Conservation (phyloP, 2,113 vertebrate species). For the Mus spicilegus region DNA sequence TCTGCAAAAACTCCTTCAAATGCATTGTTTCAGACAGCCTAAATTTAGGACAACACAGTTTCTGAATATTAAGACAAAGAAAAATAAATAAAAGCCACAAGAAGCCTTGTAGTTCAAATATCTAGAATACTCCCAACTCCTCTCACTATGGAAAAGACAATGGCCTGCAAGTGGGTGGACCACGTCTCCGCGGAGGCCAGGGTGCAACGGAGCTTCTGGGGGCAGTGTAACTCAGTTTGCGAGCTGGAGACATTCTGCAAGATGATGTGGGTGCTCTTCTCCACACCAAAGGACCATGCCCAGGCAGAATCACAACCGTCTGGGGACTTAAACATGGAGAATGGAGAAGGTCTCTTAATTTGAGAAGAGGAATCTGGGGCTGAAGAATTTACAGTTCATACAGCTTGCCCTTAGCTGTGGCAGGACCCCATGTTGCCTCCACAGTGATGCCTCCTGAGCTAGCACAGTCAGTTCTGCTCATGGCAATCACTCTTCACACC, state of each 20-base stretch:
- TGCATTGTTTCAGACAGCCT: constrained; percentile 30
- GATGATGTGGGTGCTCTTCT: background rate
- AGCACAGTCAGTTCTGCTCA: background rate
- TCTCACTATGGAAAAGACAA: background rate
- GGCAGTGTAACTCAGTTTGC: background rate
- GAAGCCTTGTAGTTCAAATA: constrained; percentile 65
- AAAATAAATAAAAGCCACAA: constrained; percentile 56
- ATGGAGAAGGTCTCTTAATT: background rate
- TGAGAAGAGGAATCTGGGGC: background rate
- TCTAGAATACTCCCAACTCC: constrained; percentile 39
- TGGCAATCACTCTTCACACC: background rate
- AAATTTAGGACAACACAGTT: constrained; percentile 63
- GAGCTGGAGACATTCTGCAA: background rate
- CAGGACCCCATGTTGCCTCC: background rate
- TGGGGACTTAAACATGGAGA: background rate
- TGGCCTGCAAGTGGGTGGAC: background rate
- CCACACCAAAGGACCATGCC: background rate
- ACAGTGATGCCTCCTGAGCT: background rate
- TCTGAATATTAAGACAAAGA: constrained; percentile 62
- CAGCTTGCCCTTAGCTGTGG: background rate
- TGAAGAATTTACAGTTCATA: background rate
- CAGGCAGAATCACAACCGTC: background rate
- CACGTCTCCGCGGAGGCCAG: background rate
- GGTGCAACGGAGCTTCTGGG: background rate
- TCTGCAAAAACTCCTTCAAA: constrained; percentile 47